Percentiles rank a stretch among this genome's conserved stretches.
Conservation (phyloP, 1,140 invertebrate genomes). For the Coptotermes formosanus region DNA sequence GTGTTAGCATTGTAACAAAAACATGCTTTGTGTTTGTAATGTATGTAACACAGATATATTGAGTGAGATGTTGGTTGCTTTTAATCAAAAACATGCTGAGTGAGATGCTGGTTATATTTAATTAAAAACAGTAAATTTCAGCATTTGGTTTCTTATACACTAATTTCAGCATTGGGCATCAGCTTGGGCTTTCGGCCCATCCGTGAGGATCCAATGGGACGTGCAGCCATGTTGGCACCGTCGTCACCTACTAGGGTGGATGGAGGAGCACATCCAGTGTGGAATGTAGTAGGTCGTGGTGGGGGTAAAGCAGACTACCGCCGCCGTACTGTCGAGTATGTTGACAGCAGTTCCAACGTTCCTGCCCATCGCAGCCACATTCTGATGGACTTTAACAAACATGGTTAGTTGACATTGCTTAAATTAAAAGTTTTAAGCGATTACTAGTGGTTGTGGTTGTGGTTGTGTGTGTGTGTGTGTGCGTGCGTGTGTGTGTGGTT, state of each 20-base stretch:
- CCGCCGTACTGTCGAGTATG: constrained; percentile 49
- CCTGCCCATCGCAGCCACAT: constrained; percentile 20
- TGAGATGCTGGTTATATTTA: neutral
- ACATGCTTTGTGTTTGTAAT: neutral
- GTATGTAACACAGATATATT: neutral
- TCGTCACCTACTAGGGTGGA: constrained; percentile 42
- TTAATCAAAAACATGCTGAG: neutral
- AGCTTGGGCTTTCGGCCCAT: constrained; percentile 45
- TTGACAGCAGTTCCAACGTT: constrained; percentile 47
- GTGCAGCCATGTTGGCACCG: constrained; percentile 36
- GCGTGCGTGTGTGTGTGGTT: too few species aligned
- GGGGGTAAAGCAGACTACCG: constrained; percentile 47
- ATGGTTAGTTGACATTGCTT: neutral
- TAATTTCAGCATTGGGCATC: constrained; percentile 11
- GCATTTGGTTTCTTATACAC: neutral
- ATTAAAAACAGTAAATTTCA: neutral
- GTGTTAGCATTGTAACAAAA: neutral
- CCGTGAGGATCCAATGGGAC: constrained; percentile 43
- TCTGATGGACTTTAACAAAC: neutral
- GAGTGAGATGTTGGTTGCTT: neutral
- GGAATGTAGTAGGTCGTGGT: constrained; percentile 46
- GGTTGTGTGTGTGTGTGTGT: too few species aligned
- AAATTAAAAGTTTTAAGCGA: too few species aligned
- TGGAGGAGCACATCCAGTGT: constrained; percentile 40
- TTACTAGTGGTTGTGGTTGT: too few species aligned